Evolutionary conservation across 1,140 invertebrate species (phyloP).

Genomic region (Aplysia californica): DNA sequence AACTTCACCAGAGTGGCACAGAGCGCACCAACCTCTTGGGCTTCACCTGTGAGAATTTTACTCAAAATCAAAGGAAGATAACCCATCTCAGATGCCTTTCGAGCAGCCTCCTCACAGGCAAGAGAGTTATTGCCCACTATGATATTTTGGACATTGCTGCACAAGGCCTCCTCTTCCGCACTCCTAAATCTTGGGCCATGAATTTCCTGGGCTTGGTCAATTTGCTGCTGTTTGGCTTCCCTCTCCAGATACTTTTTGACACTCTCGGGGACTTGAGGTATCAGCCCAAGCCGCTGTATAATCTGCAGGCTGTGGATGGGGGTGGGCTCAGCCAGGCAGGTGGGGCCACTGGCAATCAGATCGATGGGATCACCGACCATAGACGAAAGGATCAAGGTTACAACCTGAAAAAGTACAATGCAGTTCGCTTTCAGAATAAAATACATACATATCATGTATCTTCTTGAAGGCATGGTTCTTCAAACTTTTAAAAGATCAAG

Average conservation of each 20-base stretch:
- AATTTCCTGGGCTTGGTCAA: too few species aligned
- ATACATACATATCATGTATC: too few species aligned
- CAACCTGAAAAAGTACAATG: too few species aligned
- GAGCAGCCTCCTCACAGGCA: conserved; percentile 75
- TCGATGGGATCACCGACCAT: conserved; percentile 91
- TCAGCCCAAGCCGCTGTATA: conserved; percentile 23
- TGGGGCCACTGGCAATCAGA: conserved; percentile 95
- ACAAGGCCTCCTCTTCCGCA: too few species aligned
- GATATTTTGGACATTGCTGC: conserved; percentile 72
- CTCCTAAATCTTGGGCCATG: too few species aligned
- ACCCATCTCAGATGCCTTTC: conserved; percentile 70
- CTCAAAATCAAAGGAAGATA: conserved; percentile 76
- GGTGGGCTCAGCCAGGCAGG: conserved; percentile 73
- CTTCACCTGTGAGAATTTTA: conserved; percentile 78
- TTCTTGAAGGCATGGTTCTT: too few species aligned
- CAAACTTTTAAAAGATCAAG: too few species aligned
- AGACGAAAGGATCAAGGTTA: conserved; percentile 92
- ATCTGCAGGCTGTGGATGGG: conserved; percentile 58
- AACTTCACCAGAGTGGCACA: conserved; percentile 62
- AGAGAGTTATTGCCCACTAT: conserved; percentile 86
- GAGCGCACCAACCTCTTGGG: conserved; percentile 72
- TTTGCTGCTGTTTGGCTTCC: too few species aligned
- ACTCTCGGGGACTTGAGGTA: conserved; percentile 42
- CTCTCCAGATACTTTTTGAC: conserved; percentile 39
- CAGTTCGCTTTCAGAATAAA: too few species aligned